Conservation (phyloP, 92 coral and sea anemone species). For the Parazoanthus darwini region DNA sequence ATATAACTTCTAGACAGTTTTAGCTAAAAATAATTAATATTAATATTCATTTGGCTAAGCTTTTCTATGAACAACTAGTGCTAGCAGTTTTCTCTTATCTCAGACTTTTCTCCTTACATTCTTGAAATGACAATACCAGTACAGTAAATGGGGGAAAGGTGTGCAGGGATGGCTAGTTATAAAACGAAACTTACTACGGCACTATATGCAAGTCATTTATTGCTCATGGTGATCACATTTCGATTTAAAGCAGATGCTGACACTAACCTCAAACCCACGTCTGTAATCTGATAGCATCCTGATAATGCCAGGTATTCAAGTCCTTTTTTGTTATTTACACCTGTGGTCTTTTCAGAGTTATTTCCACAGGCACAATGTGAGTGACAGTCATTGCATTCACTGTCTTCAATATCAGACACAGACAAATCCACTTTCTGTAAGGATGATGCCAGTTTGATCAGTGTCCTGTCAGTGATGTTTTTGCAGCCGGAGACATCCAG, state of each 20-base stretch:
- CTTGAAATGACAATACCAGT: too few relatives aligned
- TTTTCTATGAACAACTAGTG: too few relatives aligned
- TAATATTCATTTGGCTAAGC: too few relatives aligned
- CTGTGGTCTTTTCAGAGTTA: conserved; percentile 13
- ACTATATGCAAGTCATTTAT: neutral
- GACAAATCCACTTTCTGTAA: conserved; percentile 63
- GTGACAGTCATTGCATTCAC: conserved; percentile 63
- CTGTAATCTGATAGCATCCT: conserved; percentile 95
- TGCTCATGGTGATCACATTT: neutral
- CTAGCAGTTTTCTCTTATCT: too few relatives aligned
- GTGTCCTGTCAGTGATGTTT: conserved; percentile 86
- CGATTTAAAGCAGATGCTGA: neutral
- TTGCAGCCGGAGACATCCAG: conserved; percentile 94
- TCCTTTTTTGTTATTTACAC: conserved; percentile 50
- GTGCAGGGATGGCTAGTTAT: too few relatives aligned
- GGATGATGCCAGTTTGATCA: conserved; percentile 78
- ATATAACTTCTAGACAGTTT: too few relatives aligned
- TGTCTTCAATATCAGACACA: conserved; percentile 79
- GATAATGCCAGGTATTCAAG: conserved; percentile 84
- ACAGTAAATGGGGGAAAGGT: too few relatives aligned
- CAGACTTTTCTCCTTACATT: too few relatives aligned
- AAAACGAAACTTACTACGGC: too few relatives aligned
- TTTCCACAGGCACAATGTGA: conserved; percentile 68
- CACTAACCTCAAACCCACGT: conserved; percentile 82
- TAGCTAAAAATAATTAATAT: too few relatives aligned